Conservation (phyloP, 1,140 invertebrate genomes). For the Paraescarpia echinospica region DNA sequence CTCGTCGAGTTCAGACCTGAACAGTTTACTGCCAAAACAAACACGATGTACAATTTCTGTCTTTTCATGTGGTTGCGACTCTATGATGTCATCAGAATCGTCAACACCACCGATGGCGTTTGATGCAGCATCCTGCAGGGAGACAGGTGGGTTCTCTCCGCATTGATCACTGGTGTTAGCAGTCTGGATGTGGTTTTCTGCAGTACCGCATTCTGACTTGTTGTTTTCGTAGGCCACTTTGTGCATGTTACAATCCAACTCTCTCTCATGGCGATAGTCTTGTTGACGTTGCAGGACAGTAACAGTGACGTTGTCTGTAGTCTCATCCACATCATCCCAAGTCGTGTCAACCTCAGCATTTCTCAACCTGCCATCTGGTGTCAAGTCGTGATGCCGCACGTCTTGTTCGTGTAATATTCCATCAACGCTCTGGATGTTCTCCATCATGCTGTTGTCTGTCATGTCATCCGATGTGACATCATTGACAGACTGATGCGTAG, state of each 20-base stretch:
- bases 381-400: not conserved
- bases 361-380: not conserved
- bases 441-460: not conserved
- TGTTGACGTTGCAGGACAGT: not conserved
- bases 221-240: not conserved
- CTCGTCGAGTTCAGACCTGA: not conserved
- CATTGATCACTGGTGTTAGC: not conserved
- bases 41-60: too few species aligned
- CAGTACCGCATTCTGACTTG: not conserved
- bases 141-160: not conserved
- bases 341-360: not conserved
- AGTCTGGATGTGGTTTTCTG: not conserved
- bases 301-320: not conserved
- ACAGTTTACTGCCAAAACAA: too few species aligned
- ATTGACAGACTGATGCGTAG: not conserved
- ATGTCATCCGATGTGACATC: not conserved
- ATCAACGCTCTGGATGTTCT: not conserved
- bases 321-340: not conserved
- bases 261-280: not conserved
- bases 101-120: not conserved
- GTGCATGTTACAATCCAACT: not conserved
- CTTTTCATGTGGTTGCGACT: too few species aligned
- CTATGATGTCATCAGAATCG: not conserved
- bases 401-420: not conserved
- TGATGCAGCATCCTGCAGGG: not conserved